Base-by-base conservation (phyloP, 2,888 invertebrate genomes). In the Amphipyra tragopoginis region DNA sequence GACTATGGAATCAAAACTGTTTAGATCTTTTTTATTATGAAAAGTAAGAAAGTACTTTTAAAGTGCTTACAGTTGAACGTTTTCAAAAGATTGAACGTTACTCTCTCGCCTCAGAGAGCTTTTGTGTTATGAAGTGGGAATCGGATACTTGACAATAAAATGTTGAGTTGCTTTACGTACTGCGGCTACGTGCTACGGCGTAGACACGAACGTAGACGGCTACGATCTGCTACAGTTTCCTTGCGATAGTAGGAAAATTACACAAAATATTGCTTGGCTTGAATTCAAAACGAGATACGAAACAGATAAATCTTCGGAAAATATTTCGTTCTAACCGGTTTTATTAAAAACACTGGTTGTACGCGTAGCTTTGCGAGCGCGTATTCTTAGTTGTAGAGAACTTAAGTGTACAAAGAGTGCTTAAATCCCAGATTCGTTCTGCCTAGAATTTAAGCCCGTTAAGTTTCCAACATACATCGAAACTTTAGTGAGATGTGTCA, bases 171-270 rank as follows among this genome's bases (percentile, higher is more conserved):
- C 68, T 65, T 72, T 54, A 44, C 54, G 54, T 60, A 63, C 72
- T 68, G 49, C 52, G 54, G 66, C 61, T 72, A 81, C 77, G 79
- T 75, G 80, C 76, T 80, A 80, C 80, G 72, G 38, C 73, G 78
- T 79, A 82, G 81, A 29, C 47, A 58, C 39, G 52, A 53, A 10
- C 65, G 72, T 75, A 74, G 75, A 59, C 47, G 10, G 43, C 64
- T 65, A 62, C 53, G 45, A 38, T 5, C n/a, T 45, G 62, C 58
- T 65, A 65, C 65, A 14, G 9, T 40, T 11, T 39, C 34, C 38
- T 50, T 58, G 29, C 34, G 11, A 15, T 49, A 2, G 47, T 38
- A 40, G 34, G 0, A 5, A 45, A 21, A 71, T 58, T 42, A 49
- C 1, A 1, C 43, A 21, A 49, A 39, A 21, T 26, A n/a, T 29